Evolutionary conservation across 1,140 invertebrate species (phyloP), one percentile per base, ranked within the genome.

Genomic region (Panulirus ornatus): DNA sequence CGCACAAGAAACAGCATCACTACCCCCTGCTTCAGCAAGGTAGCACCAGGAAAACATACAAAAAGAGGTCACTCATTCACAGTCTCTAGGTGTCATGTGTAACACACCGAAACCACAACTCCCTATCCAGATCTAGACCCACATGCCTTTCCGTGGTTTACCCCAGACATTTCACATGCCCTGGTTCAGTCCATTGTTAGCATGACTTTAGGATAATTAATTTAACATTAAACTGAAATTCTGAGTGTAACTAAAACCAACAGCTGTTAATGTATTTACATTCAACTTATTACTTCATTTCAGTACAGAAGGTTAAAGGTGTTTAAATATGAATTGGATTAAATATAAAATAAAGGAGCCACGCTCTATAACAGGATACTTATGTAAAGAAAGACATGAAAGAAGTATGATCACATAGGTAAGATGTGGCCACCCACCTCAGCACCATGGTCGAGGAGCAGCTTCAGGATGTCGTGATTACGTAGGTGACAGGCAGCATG

Each of bases 391-490:
- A 63, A 63, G 27, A 27, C 36, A 9, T 30, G 11, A 34, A 70
- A 34, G 1, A 70, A 58, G 11, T 58, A 58, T 22, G 11, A 58
- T 22, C 22, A 75, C 36, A 3, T 0, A 2, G 5, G 5, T n/a
- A n/a, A 54, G 2, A 30, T 40, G 14, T 40, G 30, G 11, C 27
- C 47, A 51, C 19, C 38, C 36, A 84, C 83, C 40, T 47, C 22
- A 14, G 83, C 63, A 8, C 42, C 1, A 34, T 73, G 66, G 0
- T 70, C 8, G 6, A 84, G 66, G 9, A 84, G 63, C 19, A 70
- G 42, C 8, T 73, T 84, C 11, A 84, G 66, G 22, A 84, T 84
- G 16, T 27, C 19, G 9, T 73, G 22, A 34, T 84, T 34, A 3
- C 47, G 63, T n/a, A 47, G 16, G 27, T 84, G 42, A n/a, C 51